Conservation (phyloP, 2,888 invertebrate species). For the Mechanitis messenoides region DNA sequence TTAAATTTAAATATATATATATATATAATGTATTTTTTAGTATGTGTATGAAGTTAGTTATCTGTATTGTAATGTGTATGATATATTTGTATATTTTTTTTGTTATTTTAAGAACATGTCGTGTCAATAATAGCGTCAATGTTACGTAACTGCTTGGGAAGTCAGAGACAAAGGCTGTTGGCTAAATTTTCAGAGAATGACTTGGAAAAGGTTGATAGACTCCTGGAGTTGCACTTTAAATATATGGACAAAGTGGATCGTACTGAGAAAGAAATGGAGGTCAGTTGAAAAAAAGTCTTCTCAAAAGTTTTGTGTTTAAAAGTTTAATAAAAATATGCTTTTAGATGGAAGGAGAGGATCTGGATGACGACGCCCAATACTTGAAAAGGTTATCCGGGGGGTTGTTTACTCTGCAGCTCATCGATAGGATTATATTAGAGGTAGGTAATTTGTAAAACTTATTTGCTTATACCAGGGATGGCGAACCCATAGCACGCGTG, state of each 20-base stretch:
- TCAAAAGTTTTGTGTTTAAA: not conserved
- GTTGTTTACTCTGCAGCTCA: slow-evolving; percentile 95
- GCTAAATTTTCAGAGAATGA: slow-evolving; percentile 99
- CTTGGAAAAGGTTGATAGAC: slow-evolving; percentile 97
- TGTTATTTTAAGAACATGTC: slow-evolving; percentile 84
- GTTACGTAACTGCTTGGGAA: slow-evolving; percentile 93
- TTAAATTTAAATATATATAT: too few species aligned
- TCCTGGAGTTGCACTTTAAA: slow-evolving; percentile 97
- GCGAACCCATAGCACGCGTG: too few species aligned
- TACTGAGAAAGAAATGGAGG: slow-evolving; percentile 86
- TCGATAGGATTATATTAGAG: slow-evolving; percentile 92
- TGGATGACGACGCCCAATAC: slow-evolving; percentile 91
- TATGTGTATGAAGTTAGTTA: too few species aligned
- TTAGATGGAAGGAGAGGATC: slow-evolving; percentile 79
- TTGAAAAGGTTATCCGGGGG: slow-evolving; percentile 93
- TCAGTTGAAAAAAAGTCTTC: slow-evolving; percentile 27
- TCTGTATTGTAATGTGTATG: slow-evolving; percentile 2
- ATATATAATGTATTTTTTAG: not conserved
- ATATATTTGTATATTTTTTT: too few species aligned
- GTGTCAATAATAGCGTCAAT: slow-evolving; percentile 95
- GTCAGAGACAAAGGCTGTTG: slow-evolving; percentile 91
- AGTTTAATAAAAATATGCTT: slow-evolving; percentile 36
- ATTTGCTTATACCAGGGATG: not conserved
- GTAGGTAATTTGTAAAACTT: slow-evolving; percentile 46
- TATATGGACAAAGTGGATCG: slow-evolving; percentile 95